These are phyloP conservation scores for Ellobius talpinus DNA, from an alignment of 2,113 vertebrate genomes.

Conservation along the genomic window DNA sequence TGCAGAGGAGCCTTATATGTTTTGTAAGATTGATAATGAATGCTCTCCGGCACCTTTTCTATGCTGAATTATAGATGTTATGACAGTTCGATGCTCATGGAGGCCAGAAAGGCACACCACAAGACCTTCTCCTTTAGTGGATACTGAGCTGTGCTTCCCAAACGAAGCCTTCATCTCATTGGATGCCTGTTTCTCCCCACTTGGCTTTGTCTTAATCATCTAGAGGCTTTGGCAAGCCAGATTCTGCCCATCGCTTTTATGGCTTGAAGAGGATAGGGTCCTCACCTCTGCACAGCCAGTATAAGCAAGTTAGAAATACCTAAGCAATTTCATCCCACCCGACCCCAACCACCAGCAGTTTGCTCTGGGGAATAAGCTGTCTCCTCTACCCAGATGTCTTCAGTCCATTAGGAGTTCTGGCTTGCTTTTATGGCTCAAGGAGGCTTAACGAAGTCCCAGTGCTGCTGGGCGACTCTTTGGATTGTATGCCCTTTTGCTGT, in stretches of 20 bases:
- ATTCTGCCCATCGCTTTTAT: fast-evolving
- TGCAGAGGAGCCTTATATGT: conserved; percentile 82
- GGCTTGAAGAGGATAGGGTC: not conserved
- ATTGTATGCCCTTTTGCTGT: fast-evolving
- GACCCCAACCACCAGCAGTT: not conserved
- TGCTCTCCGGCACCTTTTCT: conserved; percentile 61
- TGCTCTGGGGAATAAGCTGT: not conserved
- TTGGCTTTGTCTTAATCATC: not conserved
- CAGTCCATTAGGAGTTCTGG: fast-evolving
- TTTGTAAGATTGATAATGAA: conserved; percentile 84
- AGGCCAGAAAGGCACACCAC: not conserved
- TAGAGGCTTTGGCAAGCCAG: fast-evolving
- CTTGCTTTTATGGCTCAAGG: not conserved
- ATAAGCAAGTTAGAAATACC: too few species aligned
- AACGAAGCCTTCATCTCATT: fast-evolving
- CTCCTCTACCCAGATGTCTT: fast-evolving
- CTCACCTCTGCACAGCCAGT: fast-evolving
- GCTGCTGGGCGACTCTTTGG: not conserved
- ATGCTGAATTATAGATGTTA: conserved; percentile 11
- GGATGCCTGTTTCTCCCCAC: not conserved
- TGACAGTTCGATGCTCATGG: not conserved
- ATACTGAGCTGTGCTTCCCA: fast-evolving
- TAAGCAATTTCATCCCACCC: fast-evolving
- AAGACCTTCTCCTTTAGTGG: not conserved
- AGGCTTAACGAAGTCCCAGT: not conserved